Evolutionary conservation across 2,797 vertebrate genomes (phyloP), one percentile per base, ranked within the genome.

Genomic region (Myotis pilosus): DNA sequence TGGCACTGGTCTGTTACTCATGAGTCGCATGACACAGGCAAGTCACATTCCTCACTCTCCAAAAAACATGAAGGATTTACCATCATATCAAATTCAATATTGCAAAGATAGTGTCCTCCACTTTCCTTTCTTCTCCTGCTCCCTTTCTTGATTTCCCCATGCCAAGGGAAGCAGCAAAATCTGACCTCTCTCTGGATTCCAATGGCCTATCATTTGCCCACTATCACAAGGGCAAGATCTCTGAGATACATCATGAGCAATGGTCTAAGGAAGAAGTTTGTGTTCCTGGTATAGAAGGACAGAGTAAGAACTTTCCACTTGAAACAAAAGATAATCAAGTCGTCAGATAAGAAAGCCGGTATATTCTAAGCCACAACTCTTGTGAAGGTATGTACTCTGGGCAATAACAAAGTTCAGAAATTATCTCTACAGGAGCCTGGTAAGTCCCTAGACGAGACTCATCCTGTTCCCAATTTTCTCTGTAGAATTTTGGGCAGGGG

Each of bases 111-210:
- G 25, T 47, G 20, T 13, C 12, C 23, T 2, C 49, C 13, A 33
- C 51, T 78, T 44, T 74, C 57, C n/a, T 53, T 87, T 95, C 36
- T 66, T 91, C 53, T 88, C 51, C 22, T 51, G 22, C 25, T 53
- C 55, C n/a, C 19, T 93, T 81, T 78, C 30, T 91, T 81, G 22
- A 85, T 84, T 57, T 94, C 41, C 47, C 68, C n/a, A 25, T 51
- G 44, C 92, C 81, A 87, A 71, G 38, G 51, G 55, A 92, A 94
- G 81, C 19, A 76, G n/a, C 62, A 51, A 93, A 78, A 68, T 41
- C 10, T 60, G 17, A 72, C 10, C 41, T 85, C 80, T 49, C n/a
- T 53, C 62, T 49, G 75, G 57, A 75, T 8, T 68, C 44, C 12
- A 12, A 4, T 30, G 69, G 33, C 23, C 71, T 9, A 10, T 41